These are phyloP conservation scores for Argyra leucocephala DNA, from an alignment of 2,888 invertebrate genomes.

Conservation along the genomic window DNA sequence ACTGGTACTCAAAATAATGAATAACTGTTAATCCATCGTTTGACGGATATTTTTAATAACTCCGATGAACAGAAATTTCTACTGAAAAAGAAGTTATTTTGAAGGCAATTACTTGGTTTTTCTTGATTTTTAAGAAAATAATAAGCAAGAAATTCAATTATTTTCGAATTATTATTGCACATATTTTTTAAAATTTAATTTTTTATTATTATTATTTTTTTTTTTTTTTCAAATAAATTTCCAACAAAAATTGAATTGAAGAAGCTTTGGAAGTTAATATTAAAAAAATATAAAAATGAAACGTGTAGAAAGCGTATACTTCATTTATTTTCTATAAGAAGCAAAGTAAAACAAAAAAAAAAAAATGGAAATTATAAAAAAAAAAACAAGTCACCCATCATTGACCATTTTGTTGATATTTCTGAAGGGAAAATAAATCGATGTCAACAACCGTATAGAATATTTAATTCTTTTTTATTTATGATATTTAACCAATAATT, in stretches of 20 bases:
- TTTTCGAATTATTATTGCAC: background rate
- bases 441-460: constrained; percentile 11
- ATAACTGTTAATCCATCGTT: too few relatives aligned
- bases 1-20: too few relatives aligned
- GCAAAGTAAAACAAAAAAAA: background rate
- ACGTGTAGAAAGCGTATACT: background rate
- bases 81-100: too few relatives aligned
- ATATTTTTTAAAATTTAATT: background rate
- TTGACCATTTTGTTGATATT: constrained; percentile 6
- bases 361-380: background rate
- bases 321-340: too few relatives aligned
- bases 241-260: background rate
- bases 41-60: too few relatives aligned
- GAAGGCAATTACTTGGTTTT: too few relatives aligned
- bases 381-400: background rate
- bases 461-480: constrained; percentile 3
- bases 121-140: background rate
- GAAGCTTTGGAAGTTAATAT: background rate
- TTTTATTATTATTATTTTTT: background rate
- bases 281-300: background rate
- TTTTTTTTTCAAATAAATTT: background rate
- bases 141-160: background rate
- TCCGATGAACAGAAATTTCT: too few relatives aligned
- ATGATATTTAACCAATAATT: constrained; percentile 6
- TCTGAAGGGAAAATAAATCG: constrained; percentile 10